Evolutionary conservation across 2,113 vertebrate species (phyloP).

Genomic region (Nansenia antarctica): DNA sequence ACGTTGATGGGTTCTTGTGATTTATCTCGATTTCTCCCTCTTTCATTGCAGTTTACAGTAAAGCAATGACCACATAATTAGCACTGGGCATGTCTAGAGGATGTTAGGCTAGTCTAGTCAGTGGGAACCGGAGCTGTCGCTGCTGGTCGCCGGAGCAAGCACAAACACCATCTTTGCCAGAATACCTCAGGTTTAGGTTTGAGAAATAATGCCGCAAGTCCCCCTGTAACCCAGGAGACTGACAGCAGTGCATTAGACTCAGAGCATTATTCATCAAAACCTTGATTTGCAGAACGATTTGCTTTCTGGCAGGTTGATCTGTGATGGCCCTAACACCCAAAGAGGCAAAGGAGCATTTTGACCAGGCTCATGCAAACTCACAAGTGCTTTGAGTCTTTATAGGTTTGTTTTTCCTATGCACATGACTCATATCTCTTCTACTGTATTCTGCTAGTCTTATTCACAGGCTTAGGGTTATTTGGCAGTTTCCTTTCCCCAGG

Average conservation of each 20-base stretch:
- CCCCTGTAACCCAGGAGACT: no score
- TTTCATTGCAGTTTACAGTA: constrained; percentile 35
- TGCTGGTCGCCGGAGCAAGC: neutral
- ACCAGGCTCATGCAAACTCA: neutral
- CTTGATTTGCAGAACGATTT: no score
- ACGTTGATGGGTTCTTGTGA: constrained; percentile 25
- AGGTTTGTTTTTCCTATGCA: neutral
- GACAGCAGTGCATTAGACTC: no score
- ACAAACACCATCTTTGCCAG: neutral
- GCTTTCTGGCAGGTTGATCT: no score
- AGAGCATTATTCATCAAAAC: no score
- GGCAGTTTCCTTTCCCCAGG: constrained; percentile 31
- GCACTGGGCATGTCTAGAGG: constrained; percentile 20
- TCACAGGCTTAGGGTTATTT: no score
- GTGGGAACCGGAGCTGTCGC: constrained; percentile 12
- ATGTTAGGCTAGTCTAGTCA: constrained; percentile 44
- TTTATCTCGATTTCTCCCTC: constrained; percentile 43
- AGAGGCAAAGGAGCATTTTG: neutral
- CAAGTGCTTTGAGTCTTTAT: neutral
- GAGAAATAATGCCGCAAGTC: no score
- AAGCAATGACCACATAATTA: constrained; percentile 58
- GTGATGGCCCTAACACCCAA: neutral
- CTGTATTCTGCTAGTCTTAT: no score
- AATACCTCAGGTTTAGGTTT: neutral
- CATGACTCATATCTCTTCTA: neutral